Evolutionary conservation across 2,797 vertebrate genomes (phyloP), one percentile per base, ranked within the genome.

Genomic region (Micromesistius poutassou): DNA sequence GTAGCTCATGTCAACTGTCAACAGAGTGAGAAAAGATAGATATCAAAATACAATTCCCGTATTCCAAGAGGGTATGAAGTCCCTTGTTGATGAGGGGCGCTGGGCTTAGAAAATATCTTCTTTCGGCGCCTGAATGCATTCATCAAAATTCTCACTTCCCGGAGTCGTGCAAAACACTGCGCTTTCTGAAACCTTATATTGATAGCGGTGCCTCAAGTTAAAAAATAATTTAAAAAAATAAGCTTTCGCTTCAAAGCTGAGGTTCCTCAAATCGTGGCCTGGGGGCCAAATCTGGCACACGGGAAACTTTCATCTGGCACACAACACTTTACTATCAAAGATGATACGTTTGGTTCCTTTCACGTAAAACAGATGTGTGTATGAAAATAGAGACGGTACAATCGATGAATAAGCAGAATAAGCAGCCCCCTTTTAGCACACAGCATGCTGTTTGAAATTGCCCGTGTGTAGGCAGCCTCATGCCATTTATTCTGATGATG

Each of bases 161-260:
- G 81, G 79, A 77, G 88, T 78, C 42, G 78, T 42, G 81, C 76
- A 83, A 85, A 88, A 87, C 81, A 84, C 70, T 80, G 76, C 73
- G 42, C 82, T 88, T 89, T 88, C 81, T 87, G 88, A 89, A 90
- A 91, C 81, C 83, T 81, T 85, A 91, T 90, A 90, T 82, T 80
- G 78, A 85, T 86, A 86, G 83, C 81, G 38, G 77, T 78, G 86
- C 87, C 84, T 75, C 0, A 22, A 84, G 87, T 86, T 77, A 72
- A 80, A 79, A 84, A 78, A 50, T 5, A 50, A 50, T 16, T 16
- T 2, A 16, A 16, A 50, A 55, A 22, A 55, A 46, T 14, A 46
- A 19, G 42, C 13, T 46, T 46, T 46, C 13, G 42, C 42, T 19
- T 46, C 42, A 2, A 19, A 14, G 16, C 50, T 55, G 50, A 55